Evolutionary conservation across 1,140 invertebrate genomes (phyloP).

Genomic region (Drosophila kohkoa): DNA sequence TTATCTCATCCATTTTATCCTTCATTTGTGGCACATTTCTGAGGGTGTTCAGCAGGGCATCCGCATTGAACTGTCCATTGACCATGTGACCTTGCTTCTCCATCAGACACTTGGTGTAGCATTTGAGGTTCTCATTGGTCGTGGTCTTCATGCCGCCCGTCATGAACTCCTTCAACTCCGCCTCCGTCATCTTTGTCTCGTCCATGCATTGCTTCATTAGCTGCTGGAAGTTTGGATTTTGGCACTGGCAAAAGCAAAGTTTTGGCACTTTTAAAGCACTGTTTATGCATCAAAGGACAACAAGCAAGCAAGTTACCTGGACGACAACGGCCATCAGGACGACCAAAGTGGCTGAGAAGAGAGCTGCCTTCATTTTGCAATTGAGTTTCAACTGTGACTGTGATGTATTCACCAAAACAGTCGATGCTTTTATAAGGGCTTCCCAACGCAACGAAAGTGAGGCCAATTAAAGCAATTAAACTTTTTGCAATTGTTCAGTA

Average conservation of each 20-base stretch:
- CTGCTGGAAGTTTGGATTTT: slow-evolving; percentile 54
- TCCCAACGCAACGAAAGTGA: slow-evolving; percentile 2
- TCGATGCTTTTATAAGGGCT: slow-evolving; percentile 57
- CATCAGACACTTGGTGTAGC: slow-evolving; percentile 75
- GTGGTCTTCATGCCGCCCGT: slow-evolving; percentile 53
- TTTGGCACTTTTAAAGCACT: not conserved
- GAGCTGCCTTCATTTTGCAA: slow-evolving; percentile 60
- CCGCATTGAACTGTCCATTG: slow-evolving; percentile 68
- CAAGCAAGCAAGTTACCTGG: slow-evolving; percentile 50
- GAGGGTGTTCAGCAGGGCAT: slow-evolving; percentile 53
- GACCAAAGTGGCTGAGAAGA: slow-evolving; percentile 47
- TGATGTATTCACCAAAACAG: slow-evolving; percentile 11
- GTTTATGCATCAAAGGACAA: not conserved
- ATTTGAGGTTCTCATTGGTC: slow-evolving; percentile 68
- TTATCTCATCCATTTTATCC: slow-evolving; percentile 62
- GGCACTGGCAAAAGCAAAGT: slow-evolving; percentile 30
- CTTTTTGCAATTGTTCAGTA: slow-evolving; percentile 58
- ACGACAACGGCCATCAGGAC: slow-evolving; percentile 52
- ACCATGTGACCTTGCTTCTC: slow-evolving; percentile 68
- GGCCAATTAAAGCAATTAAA: slow-evolving; percentile 71
- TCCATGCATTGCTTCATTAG: slow-evolving; percentile 73
- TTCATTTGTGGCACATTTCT: slow-evolving; percentile 61
- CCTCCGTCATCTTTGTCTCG: slow-evolving; percentile 59
- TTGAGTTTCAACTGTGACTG: slow-evolving; percentile 41
- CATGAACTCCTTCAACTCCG: slow-evolving; percentile 68